Evolutionary conservation across 2,113 vertebrate species (phyloP).

Genomic region (Pterocles burchelli): DNA sequence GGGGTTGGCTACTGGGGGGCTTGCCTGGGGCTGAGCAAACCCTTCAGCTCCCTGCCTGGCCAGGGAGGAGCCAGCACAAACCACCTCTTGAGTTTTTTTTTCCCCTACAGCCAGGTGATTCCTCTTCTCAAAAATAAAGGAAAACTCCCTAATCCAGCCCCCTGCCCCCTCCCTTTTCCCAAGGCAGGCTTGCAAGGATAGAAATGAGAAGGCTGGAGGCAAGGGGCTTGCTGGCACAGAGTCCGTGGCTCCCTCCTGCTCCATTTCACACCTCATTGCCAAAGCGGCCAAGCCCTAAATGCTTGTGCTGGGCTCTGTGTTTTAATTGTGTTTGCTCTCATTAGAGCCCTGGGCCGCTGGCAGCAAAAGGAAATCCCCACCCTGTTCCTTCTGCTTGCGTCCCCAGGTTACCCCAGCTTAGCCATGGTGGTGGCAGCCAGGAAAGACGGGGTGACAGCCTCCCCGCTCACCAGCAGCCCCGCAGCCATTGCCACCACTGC

Average conservation of each 20-base stretch:
- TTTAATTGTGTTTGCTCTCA: constrained; percentile 28
- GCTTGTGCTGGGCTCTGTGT: not conserved
- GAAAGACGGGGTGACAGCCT: not conserved
- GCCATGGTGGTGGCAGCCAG: not conserved
- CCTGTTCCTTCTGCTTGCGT: not conserved
- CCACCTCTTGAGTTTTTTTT: not conserved
- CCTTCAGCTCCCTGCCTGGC: not conserved
- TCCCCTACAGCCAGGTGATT: not conserved
- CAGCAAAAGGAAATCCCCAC: not conserved
- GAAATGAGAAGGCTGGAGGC: not conserved
- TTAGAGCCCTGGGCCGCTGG: not conserved
- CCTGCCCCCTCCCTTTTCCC: fast-evolving
- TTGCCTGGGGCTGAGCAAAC: not conserved
- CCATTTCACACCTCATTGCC: not conserved
- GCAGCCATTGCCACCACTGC: not conserved
- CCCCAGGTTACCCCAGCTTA: not conserved
- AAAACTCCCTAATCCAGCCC: not conserved
- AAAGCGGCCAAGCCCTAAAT: not conserved
- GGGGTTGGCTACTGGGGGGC: not conserved
- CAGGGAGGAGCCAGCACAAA: not conserved
- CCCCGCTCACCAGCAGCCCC: not conserved
- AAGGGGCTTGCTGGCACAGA: not conserved
- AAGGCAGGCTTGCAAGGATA: not conserved
- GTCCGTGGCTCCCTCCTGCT: not conserved
- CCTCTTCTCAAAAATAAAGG: not conserved